Evolutionary conservation across 1,140 invertebrate species (phyloP).

Genomic region (Venustaconcha ellipsiformis): DNA sequence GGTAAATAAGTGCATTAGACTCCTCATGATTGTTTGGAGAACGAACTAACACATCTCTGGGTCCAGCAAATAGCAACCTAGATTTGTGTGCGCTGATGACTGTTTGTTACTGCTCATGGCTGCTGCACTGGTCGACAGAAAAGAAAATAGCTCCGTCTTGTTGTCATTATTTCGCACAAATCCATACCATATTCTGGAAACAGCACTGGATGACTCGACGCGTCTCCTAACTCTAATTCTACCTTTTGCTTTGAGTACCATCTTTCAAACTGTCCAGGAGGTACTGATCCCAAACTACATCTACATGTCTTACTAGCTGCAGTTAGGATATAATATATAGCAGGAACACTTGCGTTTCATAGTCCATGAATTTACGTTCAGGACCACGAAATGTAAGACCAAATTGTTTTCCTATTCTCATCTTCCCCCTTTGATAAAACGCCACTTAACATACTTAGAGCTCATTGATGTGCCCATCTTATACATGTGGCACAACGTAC

Average conservation of each 20-base stretch:
- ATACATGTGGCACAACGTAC: no score
- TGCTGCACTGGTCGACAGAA: background rate
- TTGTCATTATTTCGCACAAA: conserved; percentile 16
- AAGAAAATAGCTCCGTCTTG: conserved; percentile 27
- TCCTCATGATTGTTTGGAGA: conserved; percentile 49
- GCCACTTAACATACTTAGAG: no score
- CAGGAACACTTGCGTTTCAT: conserved; percentile 8
- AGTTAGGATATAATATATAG: conserved; percentile 5
- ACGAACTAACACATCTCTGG: background rate
- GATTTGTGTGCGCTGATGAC: background rate
- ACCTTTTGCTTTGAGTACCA: background rate
- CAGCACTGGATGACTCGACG: background rate
- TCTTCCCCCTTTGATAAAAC: no score
- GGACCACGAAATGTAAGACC: background rate
- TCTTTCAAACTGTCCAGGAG: conserved; percentile 10
- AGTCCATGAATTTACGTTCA: background rate
- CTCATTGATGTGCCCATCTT: no score
- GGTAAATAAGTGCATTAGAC: conserved; percentile 43
- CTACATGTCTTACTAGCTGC: background rate
- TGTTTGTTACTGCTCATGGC: background rate
- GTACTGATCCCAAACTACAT: conserved; percentile 30
- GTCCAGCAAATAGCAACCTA: background rate
- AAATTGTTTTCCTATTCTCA: no score
- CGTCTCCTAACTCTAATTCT: conserved; percentile 5
- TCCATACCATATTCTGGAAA: conserved; percentile 15